Conservation (phyloP, 2,113 vertebrate species). For the Gymnarchus niloticus region DNA sequence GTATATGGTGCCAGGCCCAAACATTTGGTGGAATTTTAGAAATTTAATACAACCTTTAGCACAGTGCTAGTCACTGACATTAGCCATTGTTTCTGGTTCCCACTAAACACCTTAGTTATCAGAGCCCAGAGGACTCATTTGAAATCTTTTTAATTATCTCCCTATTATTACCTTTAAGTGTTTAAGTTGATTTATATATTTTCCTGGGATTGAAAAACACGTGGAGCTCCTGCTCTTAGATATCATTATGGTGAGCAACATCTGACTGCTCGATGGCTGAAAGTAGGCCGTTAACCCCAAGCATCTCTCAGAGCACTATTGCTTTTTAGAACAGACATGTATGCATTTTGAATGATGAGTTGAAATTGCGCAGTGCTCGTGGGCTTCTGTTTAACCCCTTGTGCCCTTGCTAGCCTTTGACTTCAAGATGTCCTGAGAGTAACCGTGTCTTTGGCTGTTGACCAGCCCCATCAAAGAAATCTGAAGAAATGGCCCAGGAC, state of each 20-base stretch:
- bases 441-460: no score
- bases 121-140: neutral
- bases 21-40: neutral
- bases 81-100: neutral
- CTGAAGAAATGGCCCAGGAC: neutral
- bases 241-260: neutral
- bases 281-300: neutral
- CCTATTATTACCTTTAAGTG: neutral
- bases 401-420: no score
- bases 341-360: neutral
- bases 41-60: neutral
- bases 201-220: no score
- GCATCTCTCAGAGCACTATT: neutral
- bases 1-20: no score
- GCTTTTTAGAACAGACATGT: neutral
- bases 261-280: neutral
- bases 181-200: no score
- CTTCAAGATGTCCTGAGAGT: neutral
- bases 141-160: neutral
- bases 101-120: neutral
- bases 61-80: neutral
- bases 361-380: neutral
- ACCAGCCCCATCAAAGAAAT: neutral
- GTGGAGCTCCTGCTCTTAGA: neutral
- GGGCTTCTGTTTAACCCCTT: neutral